Evolutionary conservation across 2,888 invertebrate genomes (phyloP).

Genomic region (Belgica antarctica): DNA sequence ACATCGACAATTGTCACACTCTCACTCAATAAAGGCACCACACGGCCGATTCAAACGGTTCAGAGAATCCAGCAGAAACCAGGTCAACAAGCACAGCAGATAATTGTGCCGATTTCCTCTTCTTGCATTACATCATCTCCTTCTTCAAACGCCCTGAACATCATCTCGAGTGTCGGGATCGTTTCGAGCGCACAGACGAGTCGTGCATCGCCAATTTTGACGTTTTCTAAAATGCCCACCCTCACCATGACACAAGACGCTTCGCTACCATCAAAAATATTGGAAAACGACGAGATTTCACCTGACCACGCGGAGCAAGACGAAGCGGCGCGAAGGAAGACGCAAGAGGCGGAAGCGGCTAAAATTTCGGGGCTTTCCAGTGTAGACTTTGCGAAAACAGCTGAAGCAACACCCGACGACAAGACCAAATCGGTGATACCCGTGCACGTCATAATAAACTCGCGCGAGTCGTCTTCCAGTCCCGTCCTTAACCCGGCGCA

Average conservation of each 20-base stretch:
- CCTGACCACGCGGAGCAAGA: constrained; percentile 57
- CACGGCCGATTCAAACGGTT: constrained; percentile 45
- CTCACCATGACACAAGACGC: constrained; percentile 59
- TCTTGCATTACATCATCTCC: constrained; percentile 26
- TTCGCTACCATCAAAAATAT: constrained; percentile 65
- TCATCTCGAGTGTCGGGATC: not conserved
- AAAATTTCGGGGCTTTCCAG: not conserved
- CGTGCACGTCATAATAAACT: constrained; percentile 48
- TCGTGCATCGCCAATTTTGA: constrained; percentile 58
- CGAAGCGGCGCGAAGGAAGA: constrained; percentile 46
- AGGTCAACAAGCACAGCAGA: constrained; percentile 41
- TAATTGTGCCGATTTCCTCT: constrained; percentile 25
- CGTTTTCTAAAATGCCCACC: constrained; percentile 59
- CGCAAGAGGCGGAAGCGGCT: not conserved
- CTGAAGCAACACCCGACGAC: not conserved
- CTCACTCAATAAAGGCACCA: constrained; percentile 50
- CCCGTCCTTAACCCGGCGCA: constrained; percentile 49
- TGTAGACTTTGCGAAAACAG: not conserved
- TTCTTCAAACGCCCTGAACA: constrained; percentile 53
- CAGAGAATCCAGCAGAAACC: constrained; percentile 38
- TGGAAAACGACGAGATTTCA: constrained; percentile 66
- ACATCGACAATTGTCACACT: constrained; percentile 53
- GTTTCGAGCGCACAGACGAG: constrained; percentile 55
- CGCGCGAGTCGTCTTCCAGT: constrained; percentile 47
- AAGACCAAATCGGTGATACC: constrained; percentile 46